Evolutionary conservation across 2,888 invertebrate genomes (phyloP), one percentile per base, ranked within the genome.

Genomic region (Fabriciana adippe): DNA sequence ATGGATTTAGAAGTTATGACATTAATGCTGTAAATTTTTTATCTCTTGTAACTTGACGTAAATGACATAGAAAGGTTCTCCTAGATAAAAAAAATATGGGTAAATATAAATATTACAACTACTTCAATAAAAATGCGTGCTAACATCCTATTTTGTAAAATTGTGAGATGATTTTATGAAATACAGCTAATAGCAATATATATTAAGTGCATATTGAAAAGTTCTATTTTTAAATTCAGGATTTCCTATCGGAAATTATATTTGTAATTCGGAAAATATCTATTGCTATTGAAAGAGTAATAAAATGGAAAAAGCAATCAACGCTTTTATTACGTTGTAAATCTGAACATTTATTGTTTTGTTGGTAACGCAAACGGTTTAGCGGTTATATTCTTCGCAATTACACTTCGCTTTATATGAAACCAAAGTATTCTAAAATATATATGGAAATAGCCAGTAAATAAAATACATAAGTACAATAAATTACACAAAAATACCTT

Each of bases 261-360:
- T 21, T 64, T 59, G 54, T 60, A 54, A 64, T 67, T 57, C 54
- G 8, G 47, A 59, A 64, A 59, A 67, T 59, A 64, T 67, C 57
- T 64, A 60, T 68, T 55, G 64, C 56, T 69, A 53, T 66, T 66
- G 63, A 71, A 60, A 66, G 50, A 35, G 55, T 64, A 67, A 72
- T 72, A 69, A 72, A 69, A 68, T 54, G 56, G 48, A 62, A 56
- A 65, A 64, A 68, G 63, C 67, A 66, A 70, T 70, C 64, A 70
- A 70, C 64, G 68, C 54, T 61, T 70, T 72, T 68, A 70, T 68
- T 66, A 66, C 70, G 70, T 65, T 70, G 70, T 70, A 64, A 70
- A 70, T 70, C 66, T 61, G 55, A 54, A 66, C 68, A 72, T 70
- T 70, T 72, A 72, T 70, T 70, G 66, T 68, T 70, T 70, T 63